Evolutionary conservation across 1,140 invertebrate genomes (phyloP).

Genomic region (Calliphora vicina): DNA sequence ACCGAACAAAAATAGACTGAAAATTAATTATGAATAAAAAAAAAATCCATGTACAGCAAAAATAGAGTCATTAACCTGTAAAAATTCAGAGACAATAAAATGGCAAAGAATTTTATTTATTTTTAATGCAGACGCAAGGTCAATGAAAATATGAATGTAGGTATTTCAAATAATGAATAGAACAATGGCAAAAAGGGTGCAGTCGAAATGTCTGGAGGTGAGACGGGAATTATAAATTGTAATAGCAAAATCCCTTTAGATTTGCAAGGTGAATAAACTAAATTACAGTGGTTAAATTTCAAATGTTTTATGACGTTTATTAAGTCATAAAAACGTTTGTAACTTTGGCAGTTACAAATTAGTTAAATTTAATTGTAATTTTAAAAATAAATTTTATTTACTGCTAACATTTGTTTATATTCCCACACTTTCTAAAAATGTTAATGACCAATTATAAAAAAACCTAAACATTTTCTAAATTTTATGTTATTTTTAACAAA

Average conservation of each 20-base stretch:
- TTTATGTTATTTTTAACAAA: too few species aligned
- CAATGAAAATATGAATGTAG: neutral
- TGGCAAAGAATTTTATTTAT: neutral
- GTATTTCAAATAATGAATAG: neutral
- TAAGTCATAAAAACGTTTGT: neutral
- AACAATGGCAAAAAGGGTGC: neutral
- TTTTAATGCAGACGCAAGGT: neutral
- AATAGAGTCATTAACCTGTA: neutral
- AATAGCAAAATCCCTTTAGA: neutral
- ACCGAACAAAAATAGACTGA: neutral
- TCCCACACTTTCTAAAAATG: neutral
- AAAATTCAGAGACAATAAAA: neutral
- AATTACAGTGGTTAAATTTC: neutral
- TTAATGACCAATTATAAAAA: too few species aligned
- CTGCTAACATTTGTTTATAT: neutral
- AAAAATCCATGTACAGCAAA: neutral
- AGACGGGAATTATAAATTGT: neutral
- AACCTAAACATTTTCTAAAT: too few species aligned
- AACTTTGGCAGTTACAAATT: neutral
- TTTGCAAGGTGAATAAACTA: neutral
- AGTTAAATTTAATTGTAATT: too few species aligned
- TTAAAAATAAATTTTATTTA: too few species aligned
- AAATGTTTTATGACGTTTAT: neutral
- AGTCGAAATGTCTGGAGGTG: neutral
- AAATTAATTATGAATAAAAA: neutral